A percentile compares a stretch with the other conserved stretches of the same genome.
These are phyloP conservation scores for Pinna nobilis DNA, from an alignment of 1,140 invertebrate species.

Conservation along the genomic window DNA sequence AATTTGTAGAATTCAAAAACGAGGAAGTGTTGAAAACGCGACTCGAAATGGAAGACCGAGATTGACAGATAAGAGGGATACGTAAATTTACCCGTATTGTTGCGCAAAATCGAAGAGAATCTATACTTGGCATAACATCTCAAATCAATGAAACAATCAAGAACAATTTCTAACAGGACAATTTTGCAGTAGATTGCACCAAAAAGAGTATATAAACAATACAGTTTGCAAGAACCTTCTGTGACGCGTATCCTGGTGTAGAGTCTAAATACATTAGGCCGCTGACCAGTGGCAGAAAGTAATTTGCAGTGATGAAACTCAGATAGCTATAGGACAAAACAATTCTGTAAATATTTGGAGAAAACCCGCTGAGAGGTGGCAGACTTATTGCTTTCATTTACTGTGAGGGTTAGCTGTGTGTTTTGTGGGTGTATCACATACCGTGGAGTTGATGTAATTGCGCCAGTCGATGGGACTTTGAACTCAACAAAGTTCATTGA, in stretches of 20 bases:
- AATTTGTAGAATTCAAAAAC: too few species aligned
- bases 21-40: too few species aligned
- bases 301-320: background rate
- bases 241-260: background rate
- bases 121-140: too few species aligned
- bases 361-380: background rate
- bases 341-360: background rate
- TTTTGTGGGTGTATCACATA: background rate
- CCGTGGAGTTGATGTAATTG: background rate
- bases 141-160: too few species aligned
- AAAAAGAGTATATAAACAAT: too few species aligned
- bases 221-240: too few species aligned
- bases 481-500: background rate
- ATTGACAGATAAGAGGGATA: too few species aligned
- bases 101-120: too few species aligned
- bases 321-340: background rate
- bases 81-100: too few species aligned
- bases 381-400: background rate
- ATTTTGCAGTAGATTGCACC: too few species aligned
- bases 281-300: background rate
- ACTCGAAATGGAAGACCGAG: too few species aligned
- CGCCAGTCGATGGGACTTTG: background rate
- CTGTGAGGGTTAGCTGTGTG: background rate
- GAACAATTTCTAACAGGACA: too few species aligned
- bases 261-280: background rate